Base-by-base conservation (phyloP, 1,140 invertebrate genomes). In the Phenacoccus solenopsis region DNA sequence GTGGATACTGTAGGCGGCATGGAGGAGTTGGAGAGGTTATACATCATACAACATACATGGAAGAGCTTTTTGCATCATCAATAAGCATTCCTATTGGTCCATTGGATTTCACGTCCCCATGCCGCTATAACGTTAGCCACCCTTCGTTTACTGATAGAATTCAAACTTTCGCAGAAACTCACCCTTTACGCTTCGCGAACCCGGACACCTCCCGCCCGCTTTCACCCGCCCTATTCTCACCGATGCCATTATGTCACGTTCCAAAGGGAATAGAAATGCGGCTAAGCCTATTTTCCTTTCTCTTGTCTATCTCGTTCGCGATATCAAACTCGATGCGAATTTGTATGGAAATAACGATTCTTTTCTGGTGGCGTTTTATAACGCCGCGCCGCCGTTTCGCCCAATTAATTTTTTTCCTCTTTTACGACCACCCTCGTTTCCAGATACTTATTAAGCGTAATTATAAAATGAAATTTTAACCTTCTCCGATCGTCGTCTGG, bases 11-110 rank as follows among this genome's bases (percentile, higher is more conserved):
- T 64, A 64, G 59, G 59, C 59, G 59, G 59, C 10, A 22, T 16
- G 59, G 59, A 3, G 59, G 21, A 27, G 59, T 64, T 27, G 59
- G 59, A 64, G 59, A 64, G 59, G 59, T 64, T 64, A 64, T 64
- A 64, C 59, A 64, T 64, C 59, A 64, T 64, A 64, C 59, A 27
- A 27, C 59, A 64, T 64, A 64, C 59, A 64, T 64, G 59, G 59
- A 64, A 64, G 59, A 64, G 59, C 59, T 64, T 64, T 64, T 64
- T 64, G 59, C 59, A 64, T 64, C 59, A 64, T 64, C 59, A 64
- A 64, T 64, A 64, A 64, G 59, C 59, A 64, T 64, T 64, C 59
- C 59, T 64, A 64, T 64, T 64, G 59, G 59, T 64, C 59, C 59
- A 64, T 64, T 64, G 59, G 59, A 64, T 64, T 64, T 20, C 25